Conservation (phyloP, 2,888 invertebrate species). For the Polydrusus tereticollis region DNA sequence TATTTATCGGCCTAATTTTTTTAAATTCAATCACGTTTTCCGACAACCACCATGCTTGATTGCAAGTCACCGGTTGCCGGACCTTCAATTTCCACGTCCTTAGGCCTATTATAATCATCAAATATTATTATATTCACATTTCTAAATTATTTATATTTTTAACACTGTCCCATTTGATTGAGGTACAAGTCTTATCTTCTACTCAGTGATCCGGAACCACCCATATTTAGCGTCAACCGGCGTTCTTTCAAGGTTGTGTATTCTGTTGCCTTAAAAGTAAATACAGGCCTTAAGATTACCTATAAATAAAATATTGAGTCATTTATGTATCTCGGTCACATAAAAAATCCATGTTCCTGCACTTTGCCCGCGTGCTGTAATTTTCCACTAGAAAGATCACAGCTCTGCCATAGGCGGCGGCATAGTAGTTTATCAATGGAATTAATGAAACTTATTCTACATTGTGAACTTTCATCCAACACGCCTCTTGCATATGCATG, state of each 20-base stretch:
- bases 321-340: neutral
- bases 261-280: constrained; percentile 6
- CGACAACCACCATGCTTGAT: constrained; percentile 55
- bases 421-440: neutral
- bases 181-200: neutral
- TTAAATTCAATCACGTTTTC: constrained; percentile 20
- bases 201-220: constrained; percentile 21
- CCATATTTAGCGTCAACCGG: constrained; percentile 20
- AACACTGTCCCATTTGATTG: neutral
- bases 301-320: neutral
- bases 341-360: neutral
- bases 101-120: neutral
- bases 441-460: neutral
- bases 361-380: neutral
- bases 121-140: neutral
- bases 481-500: no score
- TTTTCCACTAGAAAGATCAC: constrained; percentile 18
- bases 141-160: neutral
- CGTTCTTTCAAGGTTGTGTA: constrained; percentile 44
- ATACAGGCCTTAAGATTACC: neutral
- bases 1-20: constrained; percentile 10
- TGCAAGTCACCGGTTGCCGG: constrained; percentile 55
- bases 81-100: neutral
- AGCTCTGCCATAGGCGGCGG: neutral
- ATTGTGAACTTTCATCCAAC: neutral